phyloP scores from a whole-genome alignment of 1,140 invertebrate genomes.

The Mesaphorura yosii region DNA sequence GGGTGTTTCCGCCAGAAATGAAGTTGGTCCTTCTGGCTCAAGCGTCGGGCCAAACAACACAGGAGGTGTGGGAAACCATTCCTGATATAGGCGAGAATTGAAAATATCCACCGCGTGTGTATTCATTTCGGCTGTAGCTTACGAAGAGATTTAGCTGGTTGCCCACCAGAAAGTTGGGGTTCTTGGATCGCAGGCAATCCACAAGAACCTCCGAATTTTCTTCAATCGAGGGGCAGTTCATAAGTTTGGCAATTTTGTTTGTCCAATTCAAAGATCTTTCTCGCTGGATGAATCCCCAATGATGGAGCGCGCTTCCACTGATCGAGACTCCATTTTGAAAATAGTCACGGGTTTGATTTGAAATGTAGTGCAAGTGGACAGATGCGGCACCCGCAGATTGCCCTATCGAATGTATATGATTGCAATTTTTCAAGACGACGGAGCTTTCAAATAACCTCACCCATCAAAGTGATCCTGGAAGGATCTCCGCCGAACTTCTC shows the following conservation, averaged over 20 bases:
- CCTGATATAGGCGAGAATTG: slow-evolving; percentile 3
- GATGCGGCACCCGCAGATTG: slow-evolving; percentile 10
- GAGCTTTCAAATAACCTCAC: not conserved
- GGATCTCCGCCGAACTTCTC: not conserved
- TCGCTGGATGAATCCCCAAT: slow-evolving; percentile 17
- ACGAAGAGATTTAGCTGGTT: slow-evolving; percentile 15
- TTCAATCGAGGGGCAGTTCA: slow-evolving; percentile 12
- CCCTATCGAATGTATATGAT: not conserved
- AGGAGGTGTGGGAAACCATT: slow-evolving; percentile 14
- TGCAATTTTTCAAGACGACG: not conserved
- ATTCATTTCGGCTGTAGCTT: slow-evolving; percentile 10
- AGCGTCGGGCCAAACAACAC: slow-evolving; percentile 20
- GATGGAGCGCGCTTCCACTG: slow-evolving; percentile 21
- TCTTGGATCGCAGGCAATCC: slow-evolving; percentile 13
- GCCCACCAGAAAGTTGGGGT: slow-evolving; percentile 18
- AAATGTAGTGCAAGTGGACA: slow-evolving; percentile 12
- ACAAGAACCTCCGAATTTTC: slow-evolving; percentile 6
- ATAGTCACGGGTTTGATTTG: slow-evolving; percentile 8
- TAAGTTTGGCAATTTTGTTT: slow-evolving; percentile 13
- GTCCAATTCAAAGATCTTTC: slow-evolving; percentile 10
- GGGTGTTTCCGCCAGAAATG: slow-evolving; percentile 10
- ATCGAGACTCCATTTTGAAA: slow-evolving; percentile 15
- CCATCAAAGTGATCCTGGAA: not conserved
- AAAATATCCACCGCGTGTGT: slow-evolving; percentile 3
- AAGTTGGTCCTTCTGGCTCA: slow-evolving; percentile 1